Conservation (phyloP, 1,140 invertebrate species). For the Pseudobourletiella spinata region DNA sequence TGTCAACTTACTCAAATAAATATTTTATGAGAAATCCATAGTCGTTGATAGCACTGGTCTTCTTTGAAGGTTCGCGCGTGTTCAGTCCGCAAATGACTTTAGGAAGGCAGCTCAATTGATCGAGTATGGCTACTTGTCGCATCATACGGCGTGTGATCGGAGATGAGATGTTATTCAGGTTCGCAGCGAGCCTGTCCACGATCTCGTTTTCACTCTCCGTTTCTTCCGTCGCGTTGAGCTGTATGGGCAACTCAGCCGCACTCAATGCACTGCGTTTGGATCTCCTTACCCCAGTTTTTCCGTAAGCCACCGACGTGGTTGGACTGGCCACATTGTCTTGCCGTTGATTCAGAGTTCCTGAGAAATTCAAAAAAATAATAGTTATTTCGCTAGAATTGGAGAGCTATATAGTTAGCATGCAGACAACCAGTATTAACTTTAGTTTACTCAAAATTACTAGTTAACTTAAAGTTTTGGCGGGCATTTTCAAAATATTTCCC, state of each 20-base stretch:
- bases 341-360: no score
- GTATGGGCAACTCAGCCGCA: background rate
- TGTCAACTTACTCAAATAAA: conserved; percentile 28
- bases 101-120: conserved; percentile 29
- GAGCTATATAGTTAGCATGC: no score
- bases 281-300: no score
- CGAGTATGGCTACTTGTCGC: conserved; percentile 22
- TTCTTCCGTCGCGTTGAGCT: background rate
- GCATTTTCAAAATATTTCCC: no score
- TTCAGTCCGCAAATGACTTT: conserved; percentile 26
- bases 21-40: conserved; percentile 26
- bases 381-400: no score
- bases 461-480: no score
- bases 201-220: background rate
- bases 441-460: no score
- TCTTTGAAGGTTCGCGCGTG: conserved; percentile 19
- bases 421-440: no score
- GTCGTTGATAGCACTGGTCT: conserved; percentile 24
- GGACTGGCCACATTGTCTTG: no score
- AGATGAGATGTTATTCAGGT: background rate
- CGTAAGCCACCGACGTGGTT: no score
- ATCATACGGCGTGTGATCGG: conserved; percentile 3
- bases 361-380: no score
- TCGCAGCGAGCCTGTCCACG: background rate
- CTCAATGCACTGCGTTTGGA: no score